Evolutionary conservation across 2,797 vertebrate species (phyloP).

Genomic region (Meriones psammophilus): DNA sequence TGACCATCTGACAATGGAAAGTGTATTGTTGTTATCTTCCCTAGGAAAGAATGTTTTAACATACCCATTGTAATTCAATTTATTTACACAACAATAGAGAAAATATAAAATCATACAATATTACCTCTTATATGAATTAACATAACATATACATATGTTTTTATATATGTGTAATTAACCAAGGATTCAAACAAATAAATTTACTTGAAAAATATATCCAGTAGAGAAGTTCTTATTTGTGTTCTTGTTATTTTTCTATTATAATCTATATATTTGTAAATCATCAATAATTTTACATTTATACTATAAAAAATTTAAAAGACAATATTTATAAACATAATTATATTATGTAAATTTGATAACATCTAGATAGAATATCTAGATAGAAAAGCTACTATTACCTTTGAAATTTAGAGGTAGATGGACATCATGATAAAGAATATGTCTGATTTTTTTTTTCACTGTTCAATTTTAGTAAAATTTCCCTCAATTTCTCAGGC

Average conservation of each 20-base stretch:
- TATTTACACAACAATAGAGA: neutral
- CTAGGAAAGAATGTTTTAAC: neutral
- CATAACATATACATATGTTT: neutral
- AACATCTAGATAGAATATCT: neutral
- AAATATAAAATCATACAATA: neutral
- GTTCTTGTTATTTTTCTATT: neutral
- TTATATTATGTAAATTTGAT: neutral
- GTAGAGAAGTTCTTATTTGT: neutral
- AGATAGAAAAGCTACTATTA: neutral
- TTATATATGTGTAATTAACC: neutral
- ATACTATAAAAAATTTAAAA: neutral
- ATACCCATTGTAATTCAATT: neutral
- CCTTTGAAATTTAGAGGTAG: neutral
- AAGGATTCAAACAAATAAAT: neutral
- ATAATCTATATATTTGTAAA: neutral
- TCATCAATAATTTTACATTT: neutral
- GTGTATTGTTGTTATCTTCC: no score
- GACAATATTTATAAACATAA: conserved; percentile 7
- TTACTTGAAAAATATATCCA: neutral
- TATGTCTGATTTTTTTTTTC: neutral
- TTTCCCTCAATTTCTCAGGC: neutral
- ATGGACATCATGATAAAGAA: neutral
- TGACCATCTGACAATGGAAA: neutral
- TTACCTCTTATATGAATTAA: neutral
- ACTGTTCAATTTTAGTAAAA: neutral